Conservation (phyloP, 53 echinoderm and acorn worm species). For the Luidia sarsii region DNA sequence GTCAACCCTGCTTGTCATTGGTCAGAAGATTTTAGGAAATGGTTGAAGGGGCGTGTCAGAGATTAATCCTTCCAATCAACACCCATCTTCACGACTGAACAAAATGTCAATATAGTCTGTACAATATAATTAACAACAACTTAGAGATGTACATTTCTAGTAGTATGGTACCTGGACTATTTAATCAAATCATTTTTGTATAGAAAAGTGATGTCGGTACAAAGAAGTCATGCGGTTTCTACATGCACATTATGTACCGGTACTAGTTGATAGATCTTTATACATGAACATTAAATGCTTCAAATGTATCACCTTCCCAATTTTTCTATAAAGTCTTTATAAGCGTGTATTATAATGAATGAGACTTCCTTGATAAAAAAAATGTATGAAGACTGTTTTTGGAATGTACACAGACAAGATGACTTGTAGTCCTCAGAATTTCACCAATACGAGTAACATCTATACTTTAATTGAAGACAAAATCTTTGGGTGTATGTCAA, state of each 20-base stretch:
- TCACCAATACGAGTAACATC: neutral
- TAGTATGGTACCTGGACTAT: constrained; percentile 12
- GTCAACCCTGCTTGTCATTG: neutral
- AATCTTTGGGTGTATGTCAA: neutral
- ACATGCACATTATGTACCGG: constrained; percentile 6
- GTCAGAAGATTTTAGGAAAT: neutral
- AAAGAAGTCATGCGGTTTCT: neutral
- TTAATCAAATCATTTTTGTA: constrained; percentile 27
- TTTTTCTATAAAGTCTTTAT: constrained; percentile 37
- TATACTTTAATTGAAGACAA: neutral
- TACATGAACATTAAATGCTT: neutral
- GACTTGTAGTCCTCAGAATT: neutral
- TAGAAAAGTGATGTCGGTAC: neutral
- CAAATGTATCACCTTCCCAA: neutral
- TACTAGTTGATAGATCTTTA: neutral
- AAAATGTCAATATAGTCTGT: neutral
- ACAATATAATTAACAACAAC: neutral
- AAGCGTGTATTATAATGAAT: constrained; percentile 37
- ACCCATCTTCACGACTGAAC: neutral
- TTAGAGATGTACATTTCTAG: constrained; percentile 48
- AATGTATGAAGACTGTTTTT: constrained; percentile 21
- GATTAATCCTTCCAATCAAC: too few species aligned
- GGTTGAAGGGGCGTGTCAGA: neutral
- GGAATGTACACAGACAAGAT: too few species aligned
- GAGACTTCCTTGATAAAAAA: neutral